Evolutionary conservation across 2,888 invertebrate species (phyloP), one percentile per base, ranked within the genome.

Genomic region (Dryocosmus kuriphilus): DNA sequence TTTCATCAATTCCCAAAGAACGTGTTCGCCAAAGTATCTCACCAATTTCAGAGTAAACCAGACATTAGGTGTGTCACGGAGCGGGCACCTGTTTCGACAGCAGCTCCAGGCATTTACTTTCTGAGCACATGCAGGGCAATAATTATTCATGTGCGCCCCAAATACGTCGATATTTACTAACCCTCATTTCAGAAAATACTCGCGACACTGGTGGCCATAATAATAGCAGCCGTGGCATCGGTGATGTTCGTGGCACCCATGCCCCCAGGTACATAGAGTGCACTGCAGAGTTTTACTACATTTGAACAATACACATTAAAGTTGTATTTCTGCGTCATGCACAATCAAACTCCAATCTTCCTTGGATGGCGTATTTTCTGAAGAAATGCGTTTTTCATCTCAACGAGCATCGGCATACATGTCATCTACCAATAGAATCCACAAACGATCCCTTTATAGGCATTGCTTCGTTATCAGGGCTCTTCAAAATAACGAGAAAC

Each of bases 21-120:
- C 8, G 16, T 51, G 51, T 8, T n/a, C 8, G n/a, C 9, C 51
- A 2, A n/a, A n/a, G 51, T 51, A 51, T 51, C 51, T 51, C 51
- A 8, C 19, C 51, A 51, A n/a, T 51, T 51, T 51, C n/a, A 16
- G n/a, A 51, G 51, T n/a, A n/a, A 51, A 51, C 51, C n/a, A 51
- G 51, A 51, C 8, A 16, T 51, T n/a, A 51, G n/a, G 8, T n/a
- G 9, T 9, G n/a, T n/a, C 51, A 51, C 51, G 8, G n/a, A 51
- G 51, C 9, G 8, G 51, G 46, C 24, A 41, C 16, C 67, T 67
- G 27, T 67, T 46, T 67, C 67, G 41, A 16, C 67, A 46, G 27
- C 19, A 67, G 67, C 41, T 46, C 19, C 27, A 67, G 67, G 46
- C 67, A 67, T 67, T 67, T 38, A 41, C 67, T 67, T 67, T 67